Conservation (phyloP, 2,797 vertebrate genomes). For the Brachyrhaphis roseni region DNA sequence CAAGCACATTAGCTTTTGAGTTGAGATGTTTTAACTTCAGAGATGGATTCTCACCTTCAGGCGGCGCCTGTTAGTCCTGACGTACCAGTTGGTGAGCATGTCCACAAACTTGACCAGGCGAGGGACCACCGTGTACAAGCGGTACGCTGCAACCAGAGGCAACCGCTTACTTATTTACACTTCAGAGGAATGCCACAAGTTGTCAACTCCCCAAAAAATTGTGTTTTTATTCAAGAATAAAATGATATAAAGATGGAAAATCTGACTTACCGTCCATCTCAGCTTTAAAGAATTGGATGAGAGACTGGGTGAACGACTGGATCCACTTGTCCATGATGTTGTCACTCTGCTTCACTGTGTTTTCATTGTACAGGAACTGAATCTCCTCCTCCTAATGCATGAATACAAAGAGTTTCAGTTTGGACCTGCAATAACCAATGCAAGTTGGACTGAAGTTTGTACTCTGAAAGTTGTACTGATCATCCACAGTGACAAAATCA, state of each 20-base stretch:
- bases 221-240: not conserved
- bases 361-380: slow-evolving; percentile 91
- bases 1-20: not conserved
- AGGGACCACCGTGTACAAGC: slow-evolving; percentile 95
- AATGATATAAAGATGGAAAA: not conserved
- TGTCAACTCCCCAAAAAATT: not conserved
- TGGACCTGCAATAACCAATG: not conserved
- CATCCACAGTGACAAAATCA: not conserved
- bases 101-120: slow-evolving; percentile 96
- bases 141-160: slow-evolving; percentile 83
- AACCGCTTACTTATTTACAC: slow-evolving; percentile 7
- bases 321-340: slow-evolving; percentile 99
- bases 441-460: not conserved
- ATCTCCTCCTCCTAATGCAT: slow-evolving; percentile 85
- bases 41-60: slow-evolving; percentile 87
- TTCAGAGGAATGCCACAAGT: slow-evolving; percentile 2
- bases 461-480: not conserved
- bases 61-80: slow-evolving; percentile 94
- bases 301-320: slow-evolving; percentile 95
- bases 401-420: slow-evolving; percentile 17
- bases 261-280: slow-evolving; percentile 91
- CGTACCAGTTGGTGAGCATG: slow-evolving; percentile 98
- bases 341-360: slow-evolving; percentile 82
- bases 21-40: not conserved
- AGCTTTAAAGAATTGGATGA: slow-evolving; percentile 91